Evolutionary conservation across 2,888 invertebrate genomes (phyloP).

Genomic region (Pediacus dermestoides): DNA sequence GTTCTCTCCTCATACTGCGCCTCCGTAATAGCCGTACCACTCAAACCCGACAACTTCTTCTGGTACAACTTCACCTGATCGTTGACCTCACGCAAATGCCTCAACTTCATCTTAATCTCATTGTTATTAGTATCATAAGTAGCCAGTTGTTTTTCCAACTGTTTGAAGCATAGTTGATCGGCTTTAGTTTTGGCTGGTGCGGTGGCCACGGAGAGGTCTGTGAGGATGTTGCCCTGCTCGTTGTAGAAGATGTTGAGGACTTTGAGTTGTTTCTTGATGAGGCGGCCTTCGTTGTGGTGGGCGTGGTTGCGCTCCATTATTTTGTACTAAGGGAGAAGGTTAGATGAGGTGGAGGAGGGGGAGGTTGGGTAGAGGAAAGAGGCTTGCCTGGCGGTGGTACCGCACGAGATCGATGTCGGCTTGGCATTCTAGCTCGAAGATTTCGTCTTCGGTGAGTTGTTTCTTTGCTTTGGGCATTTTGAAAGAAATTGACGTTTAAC

Average conservation of each 20-base stretch:
- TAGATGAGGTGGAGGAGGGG: too few species aligned
- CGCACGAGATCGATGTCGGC: slow-evolving; percentile 76
- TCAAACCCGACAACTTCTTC: slow-evolving; percentile 27
- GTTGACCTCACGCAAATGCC: slow-evolving; percentile 51
- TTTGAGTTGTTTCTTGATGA: slow-evolving; percentile 59
- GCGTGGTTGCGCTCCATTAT: too few species aligned
- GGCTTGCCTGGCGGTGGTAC: slow-evolving; percentile 65
- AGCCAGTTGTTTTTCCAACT: slow-evolving; percentile 54
- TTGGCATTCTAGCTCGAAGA: slow-evolving; percentile 66
- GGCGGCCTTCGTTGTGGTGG: too few species aligned
- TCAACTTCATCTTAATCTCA: slow-evolving; percentile 43
- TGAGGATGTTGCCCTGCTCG: slow-evolving; percentile 62
- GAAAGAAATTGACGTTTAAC: too few species aligned
- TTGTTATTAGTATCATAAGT: slow-evolving; percentile 54
- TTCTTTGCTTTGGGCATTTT: slow-evolving; percentile 26
- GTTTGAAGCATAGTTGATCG: slow-evolving; percentile 54
- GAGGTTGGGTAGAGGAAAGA: not conserved
- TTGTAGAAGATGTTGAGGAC: slow-evolving; percentile 59
- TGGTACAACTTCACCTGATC: slow-evolving; percentile 48
- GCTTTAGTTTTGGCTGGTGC: slow-evolving; percentile 57
- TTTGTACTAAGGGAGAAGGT: too few species aligned
- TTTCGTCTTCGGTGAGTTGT: slow-evolving; percentile 54
- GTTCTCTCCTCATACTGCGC: slow-evolving; percentile 51
- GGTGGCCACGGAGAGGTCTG: slow-evolving; percentile 60
- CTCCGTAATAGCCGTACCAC: slow-evolving; percentile 45